Evolutionary conservation across 1,140 invertebrate genomes (phyloP).

Genomic region (Paracyclopina nana): DNA sequence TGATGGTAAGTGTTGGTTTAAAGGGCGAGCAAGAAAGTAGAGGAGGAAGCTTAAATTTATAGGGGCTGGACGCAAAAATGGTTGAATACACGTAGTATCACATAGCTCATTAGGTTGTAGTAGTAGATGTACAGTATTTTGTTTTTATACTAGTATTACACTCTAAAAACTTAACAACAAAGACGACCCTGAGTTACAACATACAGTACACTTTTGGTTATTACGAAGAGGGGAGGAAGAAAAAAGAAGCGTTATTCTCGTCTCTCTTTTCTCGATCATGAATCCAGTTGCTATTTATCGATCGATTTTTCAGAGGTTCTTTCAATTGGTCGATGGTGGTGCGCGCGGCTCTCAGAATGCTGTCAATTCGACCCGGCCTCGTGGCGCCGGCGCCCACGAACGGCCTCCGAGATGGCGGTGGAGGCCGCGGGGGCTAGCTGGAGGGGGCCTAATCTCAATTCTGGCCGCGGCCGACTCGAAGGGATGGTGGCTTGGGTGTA

Average conservation of each 20-base stretch:
- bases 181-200: constrained; percentile 4
- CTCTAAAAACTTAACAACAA: constrained; percentile 4
- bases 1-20: not conserved
- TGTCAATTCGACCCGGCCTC: not conserved
- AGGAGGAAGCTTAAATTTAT: not conserved
- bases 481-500: no score
- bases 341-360: not conserved
- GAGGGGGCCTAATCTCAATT: no score
- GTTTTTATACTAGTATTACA: not conserved
- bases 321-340: not conserved
- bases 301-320: not conserved
- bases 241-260: not conserved
- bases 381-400: no score
- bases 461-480: no score
- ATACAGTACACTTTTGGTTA: constrained; percentile 4
- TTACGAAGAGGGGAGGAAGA: not conserved
- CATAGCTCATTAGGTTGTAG: constrained; percentile 6
- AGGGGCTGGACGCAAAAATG: not conserved
- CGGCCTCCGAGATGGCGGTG: not conserved
- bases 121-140: not conserved
- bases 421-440: not conserved
- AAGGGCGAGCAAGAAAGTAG: constrained; percentile 5
- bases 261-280: constrained; percentile 2
- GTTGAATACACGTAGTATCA: not conserved
- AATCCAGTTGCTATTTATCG: constrained; percentile 4